Evolutionary conservation across 1,140 invertebrate genomes (phyloP).

Genomic region (Trachelipus rathkii): DNA sequence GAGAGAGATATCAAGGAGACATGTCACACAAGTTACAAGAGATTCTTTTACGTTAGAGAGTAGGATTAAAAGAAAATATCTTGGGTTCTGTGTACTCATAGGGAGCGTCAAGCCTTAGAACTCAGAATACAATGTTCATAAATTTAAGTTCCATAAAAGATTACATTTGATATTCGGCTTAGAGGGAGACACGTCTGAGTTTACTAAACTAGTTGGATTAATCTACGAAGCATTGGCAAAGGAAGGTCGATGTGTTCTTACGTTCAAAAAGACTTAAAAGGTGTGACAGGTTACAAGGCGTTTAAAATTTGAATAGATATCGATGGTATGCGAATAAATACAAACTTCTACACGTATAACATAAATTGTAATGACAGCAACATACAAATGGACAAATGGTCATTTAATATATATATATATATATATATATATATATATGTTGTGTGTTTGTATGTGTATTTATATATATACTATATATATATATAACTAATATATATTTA

Average conservation of each 20-base stretch:
- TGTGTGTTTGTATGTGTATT: not conserved
- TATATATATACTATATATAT: too few relatives aligned
- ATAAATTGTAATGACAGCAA: not conserved
- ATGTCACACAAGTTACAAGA: not conserved
- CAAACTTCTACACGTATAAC: not conserved
- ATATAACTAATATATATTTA: too few relatives aligned
- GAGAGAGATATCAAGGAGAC: not conserved
- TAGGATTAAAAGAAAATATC: not conserved
- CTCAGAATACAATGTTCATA: not conserved
- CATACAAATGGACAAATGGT: not conserved
- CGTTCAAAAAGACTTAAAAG: constrained; percentile 1
- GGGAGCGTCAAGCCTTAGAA: not conserved
- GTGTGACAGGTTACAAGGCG: constrained; percentile 5
- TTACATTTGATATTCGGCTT: not conserved
- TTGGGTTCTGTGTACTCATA: not conserved
- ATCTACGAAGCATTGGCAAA: not conserved
- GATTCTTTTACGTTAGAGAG: not conserved
- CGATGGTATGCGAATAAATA: constrained; percentile 1
- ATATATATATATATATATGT: constrained; percentile 12
- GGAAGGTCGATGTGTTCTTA: not conserved
- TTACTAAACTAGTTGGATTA: not conserved
- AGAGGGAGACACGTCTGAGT: not conserved
- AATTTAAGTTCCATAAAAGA: constrained; percentile 1
- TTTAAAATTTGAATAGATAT: constrained; percentile 8
- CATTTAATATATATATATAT: constrained; percentile 1